These are phyloP conservation scores for Heterocephalus glaber DNA, from an alignment of 2,113 vertebrate species.

Conservation along the genomic window DNA sequence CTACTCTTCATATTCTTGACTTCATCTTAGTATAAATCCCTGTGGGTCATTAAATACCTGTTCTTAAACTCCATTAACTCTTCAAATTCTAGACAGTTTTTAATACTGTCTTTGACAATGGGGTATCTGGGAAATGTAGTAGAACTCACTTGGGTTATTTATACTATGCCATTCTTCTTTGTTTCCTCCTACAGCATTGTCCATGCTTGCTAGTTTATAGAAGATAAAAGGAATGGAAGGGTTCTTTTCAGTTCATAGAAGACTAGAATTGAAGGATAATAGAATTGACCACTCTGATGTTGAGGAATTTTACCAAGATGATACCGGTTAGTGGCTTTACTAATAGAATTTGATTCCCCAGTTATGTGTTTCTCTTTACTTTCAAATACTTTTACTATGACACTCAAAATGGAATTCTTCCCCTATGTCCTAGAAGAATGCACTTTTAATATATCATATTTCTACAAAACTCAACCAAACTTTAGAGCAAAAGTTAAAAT, in stretches of 20 bases:
- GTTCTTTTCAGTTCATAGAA: not conserved
- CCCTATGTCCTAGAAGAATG: not conserved
- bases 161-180: not conserved
- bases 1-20: not conserved
- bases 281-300: not conserved
- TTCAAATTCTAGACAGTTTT: conserved; percentile 11
- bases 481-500: conserved; percentile 18
- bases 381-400: not conserved
- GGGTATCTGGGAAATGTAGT: rapidly evolving
- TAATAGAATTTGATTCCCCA: not conserved
- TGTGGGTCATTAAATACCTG: not conserved
- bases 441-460: not conserved
- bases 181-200: rapidly evolving
- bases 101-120: not conserved
- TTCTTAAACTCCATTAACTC: not conserved
- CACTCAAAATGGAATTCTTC: not conserved
- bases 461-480: conserved; percentile 29
- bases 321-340: not conserved
- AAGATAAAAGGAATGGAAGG: not conserved
- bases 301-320: not conserved
- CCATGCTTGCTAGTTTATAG: not conserved
- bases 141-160: not conserved
- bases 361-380: not conserved
- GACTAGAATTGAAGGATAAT: not conserved
- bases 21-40: not conserved